These are phyloP conservation scores for Ormyrus thymus DNA, from an alignment of 2,888 invertebrate species.

Conservation along the genomic window DNA sequence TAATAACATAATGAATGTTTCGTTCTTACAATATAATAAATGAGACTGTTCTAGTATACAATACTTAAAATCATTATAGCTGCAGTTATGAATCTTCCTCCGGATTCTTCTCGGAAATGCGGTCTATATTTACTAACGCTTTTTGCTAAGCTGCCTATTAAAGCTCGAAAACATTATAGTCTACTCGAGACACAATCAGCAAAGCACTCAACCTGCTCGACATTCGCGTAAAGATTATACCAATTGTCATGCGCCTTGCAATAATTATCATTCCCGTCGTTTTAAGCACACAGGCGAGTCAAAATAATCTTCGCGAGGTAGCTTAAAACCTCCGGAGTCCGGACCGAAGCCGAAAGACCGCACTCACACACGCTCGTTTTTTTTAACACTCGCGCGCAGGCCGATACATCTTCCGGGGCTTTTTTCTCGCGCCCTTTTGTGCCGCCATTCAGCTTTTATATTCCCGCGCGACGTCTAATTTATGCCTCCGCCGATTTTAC, in stretches of 20 bases:
- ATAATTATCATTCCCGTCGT: slow-evolving; percentile 36
- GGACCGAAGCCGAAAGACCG: neutral
- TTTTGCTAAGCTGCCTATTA: no score
- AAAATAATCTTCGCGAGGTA: neutral
- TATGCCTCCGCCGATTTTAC: slow-evolving; percentile 50
- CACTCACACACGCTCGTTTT: no score
- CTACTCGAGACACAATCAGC: slow-evolving; percentile 5
- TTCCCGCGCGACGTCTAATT: slow-evolving; percentile 36
- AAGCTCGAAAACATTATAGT: no score
- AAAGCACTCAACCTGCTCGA: slow-evolving; percentile 10
- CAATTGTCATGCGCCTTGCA: slow-evolving; percentile 30
- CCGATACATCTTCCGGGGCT: neutral
- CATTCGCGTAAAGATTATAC: slow-evolving; percentile 18
- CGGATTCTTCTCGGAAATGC: no score
- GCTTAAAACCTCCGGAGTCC: neutral
- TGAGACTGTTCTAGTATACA: no score
- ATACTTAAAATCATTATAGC: no score
- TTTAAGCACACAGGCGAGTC: neutral
- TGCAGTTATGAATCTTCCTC: no score
- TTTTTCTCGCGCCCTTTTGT: slow-evolving; percentile 39
- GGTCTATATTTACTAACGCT: no score
- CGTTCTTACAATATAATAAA: no score
- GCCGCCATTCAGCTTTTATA: slow-evolving; percentile 22
- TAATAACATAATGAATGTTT: no score
- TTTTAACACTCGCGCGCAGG: neutral